Evolutionary conservation across 2,888 invertebrate species (phyloP), one percentile per base, ranked within the genome.

Genomic region (Ellobium chinense): DNA sequence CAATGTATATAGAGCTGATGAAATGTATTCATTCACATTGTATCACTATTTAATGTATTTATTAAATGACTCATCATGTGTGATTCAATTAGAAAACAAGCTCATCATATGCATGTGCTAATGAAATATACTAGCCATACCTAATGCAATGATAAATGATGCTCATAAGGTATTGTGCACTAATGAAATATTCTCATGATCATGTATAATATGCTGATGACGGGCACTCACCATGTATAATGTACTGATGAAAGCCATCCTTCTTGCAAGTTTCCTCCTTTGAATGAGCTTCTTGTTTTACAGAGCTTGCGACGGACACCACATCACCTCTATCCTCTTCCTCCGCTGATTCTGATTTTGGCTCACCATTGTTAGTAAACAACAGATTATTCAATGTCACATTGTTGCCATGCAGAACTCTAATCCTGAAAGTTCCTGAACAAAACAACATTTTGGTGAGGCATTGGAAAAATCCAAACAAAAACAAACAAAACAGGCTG

Each of bases 171-270:
- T n/a, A n/a, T n/a, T n/a, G 14, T 29, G 18, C 46, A 58, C 27
- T 21, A 27, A 5, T 62, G 29, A 27, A 21, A 66, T 62, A 21
- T 18, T n/a, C 24, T 9, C 62, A 65, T 65, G 65, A 29, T 65
- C 18, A 65, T 29, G 65, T 65, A 31, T 12, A 18, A 66, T 4
- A 14, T 66, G 18, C 2, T 34, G 36, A 46, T 46, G 7, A n/a
- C 46, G 7, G 14, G 21, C 34, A 83, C 80, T 68, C 81, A 89
- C 90, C 88, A 54, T 88, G 54, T 62, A 91, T 78, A 29, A 90
- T 82, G 65, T 83, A 89, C 18, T 82, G 77, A 75, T 91, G 89
- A 79, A 91, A 89, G 31, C 89, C 90, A 85, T 91, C 88, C 78
- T 90, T 90, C 75, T 70, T 75, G 63, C 39, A 36, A 12, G 56